Evolutionary conservation across 2,888 invertebrate genomes (phyloP).

Genomic region (Synanthedon vespiformis): DNA sequence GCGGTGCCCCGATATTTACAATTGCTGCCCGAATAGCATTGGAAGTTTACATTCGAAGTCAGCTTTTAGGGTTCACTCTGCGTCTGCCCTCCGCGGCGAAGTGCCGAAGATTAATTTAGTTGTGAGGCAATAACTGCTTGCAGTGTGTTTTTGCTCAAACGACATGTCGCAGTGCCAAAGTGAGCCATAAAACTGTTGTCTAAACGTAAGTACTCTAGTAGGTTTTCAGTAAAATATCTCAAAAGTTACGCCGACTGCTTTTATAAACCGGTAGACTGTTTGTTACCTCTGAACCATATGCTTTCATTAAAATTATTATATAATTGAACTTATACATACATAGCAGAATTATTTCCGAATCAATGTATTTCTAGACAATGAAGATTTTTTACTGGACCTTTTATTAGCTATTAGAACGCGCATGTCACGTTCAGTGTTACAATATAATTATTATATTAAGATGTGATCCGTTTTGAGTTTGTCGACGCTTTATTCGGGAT

Average conservation of each 20-base stretch:
- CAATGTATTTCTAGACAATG: constrained; percentile 14
- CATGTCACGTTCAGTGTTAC: constrained; percentile 1
- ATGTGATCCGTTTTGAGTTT: constrained; percentile 11
- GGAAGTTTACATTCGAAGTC: constrained; percentile 28
- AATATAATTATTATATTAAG: not conserved
- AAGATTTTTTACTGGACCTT: constrained; percentile 51
- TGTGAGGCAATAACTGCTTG: constrained; percentile 28
- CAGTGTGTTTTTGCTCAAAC: constrained; percentile 56
- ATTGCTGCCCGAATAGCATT: not conserved
- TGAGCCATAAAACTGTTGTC: constrained; percentile 62
- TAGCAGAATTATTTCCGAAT: constrained; percentile 41
- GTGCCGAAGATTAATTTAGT: constrained; percentile 21
- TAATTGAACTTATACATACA: constrained; percentile 35
- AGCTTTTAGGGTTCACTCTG: constrained; percentile 67
- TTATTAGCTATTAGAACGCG: constrained; percentile 1
- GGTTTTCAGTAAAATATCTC: constrained; percentile 61
- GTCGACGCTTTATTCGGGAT: constrained; percentile 31
- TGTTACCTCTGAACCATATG: constrained; percentile 48
- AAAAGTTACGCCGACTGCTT: constrained; percentile 57
- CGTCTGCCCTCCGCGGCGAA: constrained; percentile 53
- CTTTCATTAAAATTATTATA: constrained; percentile 29
- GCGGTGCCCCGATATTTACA: not conserved
- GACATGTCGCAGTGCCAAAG: constrained; percentile 63
- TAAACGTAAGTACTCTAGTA: constrained; percentile 32
- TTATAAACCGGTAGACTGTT: constrained; percentile 64